Evolutionary conservation across 2,888 invertebrate species (phyloP), one percentile per base, ranked within the genome.

Genomic region (Anthrax anthrax): DNA sequence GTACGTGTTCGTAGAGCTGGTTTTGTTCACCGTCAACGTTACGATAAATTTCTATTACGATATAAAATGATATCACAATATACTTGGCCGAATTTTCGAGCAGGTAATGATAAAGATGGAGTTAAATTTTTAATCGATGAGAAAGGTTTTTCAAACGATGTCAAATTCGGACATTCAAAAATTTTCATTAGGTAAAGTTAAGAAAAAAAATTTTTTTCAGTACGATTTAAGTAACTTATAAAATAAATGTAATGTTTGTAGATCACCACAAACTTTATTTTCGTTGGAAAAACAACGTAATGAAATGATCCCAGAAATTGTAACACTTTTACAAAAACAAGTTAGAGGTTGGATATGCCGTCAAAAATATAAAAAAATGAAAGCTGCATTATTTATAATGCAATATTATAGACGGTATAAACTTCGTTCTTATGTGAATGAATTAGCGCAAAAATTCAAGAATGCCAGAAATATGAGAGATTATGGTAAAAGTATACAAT

Each of bases 1-100:
- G 90, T 96, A 40, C 78, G 94, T 50, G 96, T 97, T 17, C 77
- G 96, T 6, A 77, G 96, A 60, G 96, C 96, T 47, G 97, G 97
- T 39, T 97, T 97, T 71, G 96, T 94, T n/a, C 84, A 89, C 69
- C 78, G 97, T 39, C 90, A 92, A 72, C 78, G 86, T 51, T 97
- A 95, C 71, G 89, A 88, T 63, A 78, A 88, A 59, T 96, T 96
- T 74, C 76, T 95, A 51, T 80, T 86, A 67, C 82, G 95, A 50
- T 97, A 97, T 75, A 97, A 97, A 74, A 91, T 96, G 88, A 84
- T 95, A 55, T 89, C 87, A 0, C 83, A 85, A 61, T 84, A 84
- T 67, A 97, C 96, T 3, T 97, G 97, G 97, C 97, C 97, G 34
- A 95, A 92, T 71, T 96, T 84, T 73, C 78, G 82, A 48, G 79